These are phyloP conservation scores for Neodiprion fabricii DNA, from an alignment of 1,140 invertebrate genomes.

Conservation along the genomic window DNA sequence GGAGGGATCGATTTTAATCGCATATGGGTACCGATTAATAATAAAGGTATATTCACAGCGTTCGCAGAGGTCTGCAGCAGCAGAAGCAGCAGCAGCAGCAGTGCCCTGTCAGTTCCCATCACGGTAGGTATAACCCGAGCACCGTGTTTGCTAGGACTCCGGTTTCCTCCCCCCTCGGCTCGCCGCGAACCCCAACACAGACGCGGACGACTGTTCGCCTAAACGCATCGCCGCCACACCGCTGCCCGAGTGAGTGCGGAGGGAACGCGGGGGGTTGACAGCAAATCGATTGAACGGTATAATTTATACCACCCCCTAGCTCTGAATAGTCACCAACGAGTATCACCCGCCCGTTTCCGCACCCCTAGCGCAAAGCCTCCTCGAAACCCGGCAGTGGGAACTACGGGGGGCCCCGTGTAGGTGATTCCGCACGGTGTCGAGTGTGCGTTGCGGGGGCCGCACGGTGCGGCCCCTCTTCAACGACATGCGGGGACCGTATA, in stretches of 20 bases:
- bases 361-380: not conserved
- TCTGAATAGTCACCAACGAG: slow-evolving; percentile 43
- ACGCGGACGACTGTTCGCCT: slow-evolving; percentile 32
- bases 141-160: slow-evolving; percentile 10
- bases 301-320: slow-evolving; percentile 59
- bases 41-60: slow-evolving; percentile 14
- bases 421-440: not conserved
- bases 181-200: slow-evolving; percentile 19
- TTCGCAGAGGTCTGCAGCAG: not conserved
- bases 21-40: slow-evolving; percentile 3
- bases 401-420: not conserved
- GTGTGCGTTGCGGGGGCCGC: not conserved
- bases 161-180: slow-evolving; percentile 8
- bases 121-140: slow-evolving; percentile 11
- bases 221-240: slow-evolving; percentile 30
- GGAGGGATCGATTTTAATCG: not conserved
- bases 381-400: not conserved
- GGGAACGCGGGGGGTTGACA: slow-evolving; percentile 45
- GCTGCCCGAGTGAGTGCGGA: slow-evolving; percentile 21
- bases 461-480: not conserved
- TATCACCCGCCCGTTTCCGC: not conserved
- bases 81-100: too few relatives aligned
- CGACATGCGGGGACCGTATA: too few relatives aligned
- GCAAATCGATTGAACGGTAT: slow-evolving; percentile 63
- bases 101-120: not conserved